Evolutionary conservation across 2,113 vertebrate genomes (phyloP).

Genomic region (Sula dactylatra): DNA sequence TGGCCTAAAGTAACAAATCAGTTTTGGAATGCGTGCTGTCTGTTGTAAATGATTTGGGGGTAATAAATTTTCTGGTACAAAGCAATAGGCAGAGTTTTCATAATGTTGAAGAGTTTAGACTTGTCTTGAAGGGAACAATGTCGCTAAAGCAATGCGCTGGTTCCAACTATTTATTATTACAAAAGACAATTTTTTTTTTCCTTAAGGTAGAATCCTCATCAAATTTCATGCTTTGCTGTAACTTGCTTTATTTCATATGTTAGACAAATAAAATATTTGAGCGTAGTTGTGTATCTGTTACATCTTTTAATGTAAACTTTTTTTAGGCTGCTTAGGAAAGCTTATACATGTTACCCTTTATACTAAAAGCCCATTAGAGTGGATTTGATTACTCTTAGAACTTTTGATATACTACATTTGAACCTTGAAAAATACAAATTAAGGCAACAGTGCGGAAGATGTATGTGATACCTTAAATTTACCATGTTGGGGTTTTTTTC

Average conservation of each 20-base stretch:
- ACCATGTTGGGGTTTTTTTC: rapidly evolving
- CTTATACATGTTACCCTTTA: neutral
- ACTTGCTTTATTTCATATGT: conserved; percentile 79
- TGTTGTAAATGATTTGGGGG: conserved; percentile 82
- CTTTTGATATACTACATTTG: neutral
- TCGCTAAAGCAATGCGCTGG: conserved; percentile 70
- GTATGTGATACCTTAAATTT: neutral
- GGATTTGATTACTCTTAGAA: neutral
- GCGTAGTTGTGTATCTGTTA: conserved; percentile 20
- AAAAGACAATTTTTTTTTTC: conserved; percentile 74
- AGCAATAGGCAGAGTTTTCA: conserved; percentile 79
- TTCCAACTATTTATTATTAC: conserved; percentile 82
- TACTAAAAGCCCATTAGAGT: neutral
- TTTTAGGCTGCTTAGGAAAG: conserved; percentile 14
- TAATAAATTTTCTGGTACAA: conserved; percentile 84
- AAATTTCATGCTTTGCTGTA: conserved; percentile 77
- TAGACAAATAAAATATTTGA: conserved; percentile 70
- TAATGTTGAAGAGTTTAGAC: conserved; percentile 84
- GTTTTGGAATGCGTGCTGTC: conserved; percentile 83
- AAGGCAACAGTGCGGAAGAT: neutral
- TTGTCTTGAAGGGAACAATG: conserved; percentile 84
- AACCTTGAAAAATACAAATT: neutral
- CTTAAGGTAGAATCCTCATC: conserved; percentile 79
- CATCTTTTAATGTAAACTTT: conserved; percentile 9
- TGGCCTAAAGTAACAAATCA: conserved; percentile 81